phyloP scores from a whole-genome alignment of 2,113 vertebrate species.

The Apistogramma diplotaenia region DNA sequence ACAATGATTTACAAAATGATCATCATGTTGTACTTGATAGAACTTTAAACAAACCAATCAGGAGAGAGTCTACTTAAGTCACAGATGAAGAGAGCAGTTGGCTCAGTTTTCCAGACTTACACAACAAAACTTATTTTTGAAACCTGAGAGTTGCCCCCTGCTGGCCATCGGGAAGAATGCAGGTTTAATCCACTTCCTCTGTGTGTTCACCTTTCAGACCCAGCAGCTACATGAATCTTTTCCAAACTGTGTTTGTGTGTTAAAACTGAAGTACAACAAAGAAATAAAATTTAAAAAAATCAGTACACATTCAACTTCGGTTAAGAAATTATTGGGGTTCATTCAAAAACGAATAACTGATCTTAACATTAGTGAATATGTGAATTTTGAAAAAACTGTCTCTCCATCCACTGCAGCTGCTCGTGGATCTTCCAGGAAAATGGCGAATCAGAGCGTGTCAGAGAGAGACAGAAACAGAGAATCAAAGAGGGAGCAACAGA shows the following conservation, averaged over 20 bases:
- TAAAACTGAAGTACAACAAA: neutral
- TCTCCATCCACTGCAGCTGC: neutral
- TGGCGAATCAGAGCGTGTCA: conserved; percentile 10
- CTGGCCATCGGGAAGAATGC: neutral
- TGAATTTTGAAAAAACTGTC: neutral
- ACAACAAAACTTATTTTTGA: neutral
- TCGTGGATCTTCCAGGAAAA: conserved; percentile 8
- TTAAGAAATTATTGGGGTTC: neutral
- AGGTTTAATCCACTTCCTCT: neutral
- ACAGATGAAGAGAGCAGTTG: neutral
- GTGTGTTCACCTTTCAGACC: neutral
- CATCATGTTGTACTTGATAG: neutral
- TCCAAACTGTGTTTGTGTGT: neutral
- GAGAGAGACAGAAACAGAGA: conserved; percentile 10
- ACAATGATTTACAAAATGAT: neutral
- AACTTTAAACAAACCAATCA: neutral
- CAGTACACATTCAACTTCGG: neutral
- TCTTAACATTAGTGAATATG: neutral
- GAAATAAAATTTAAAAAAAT: neutral
- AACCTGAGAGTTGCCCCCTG: neutral
- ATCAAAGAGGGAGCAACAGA: conserved; percentile 24
- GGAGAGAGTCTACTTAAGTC: neutral
- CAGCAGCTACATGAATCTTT: neutral
- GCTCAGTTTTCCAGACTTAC: neutral
- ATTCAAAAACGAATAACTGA: neutral